Evolutionary conservation across 2,888 invertebrate species (phyloP), one percentile per base, ranked within the genome.

Genomic region (Yponomeuta evonymella): DNA sequence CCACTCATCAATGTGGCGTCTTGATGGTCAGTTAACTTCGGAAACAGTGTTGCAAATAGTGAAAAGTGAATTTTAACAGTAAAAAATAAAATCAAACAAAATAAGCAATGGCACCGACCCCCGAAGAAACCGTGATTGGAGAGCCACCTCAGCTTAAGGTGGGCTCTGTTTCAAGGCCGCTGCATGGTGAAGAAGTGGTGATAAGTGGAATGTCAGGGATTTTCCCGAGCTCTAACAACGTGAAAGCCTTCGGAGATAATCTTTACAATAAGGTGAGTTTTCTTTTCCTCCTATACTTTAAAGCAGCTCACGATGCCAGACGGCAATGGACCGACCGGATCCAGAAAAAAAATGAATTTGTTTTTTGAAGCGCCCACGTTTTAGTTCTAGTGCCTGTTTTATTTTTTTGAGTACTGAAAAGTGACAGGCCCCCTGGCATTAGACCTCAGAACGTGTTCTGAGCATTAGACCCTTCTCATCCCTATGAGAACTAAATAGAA

Each of bases 211-310:
- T 94, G 78, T 83, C 94, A 0, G 94, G 94, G 33, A 83, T 94
- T 73, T 94, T 95, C 77, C 96, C 96, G 1, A 94, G 94, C 76
- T 94, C 94, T 0, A 90, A 93, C 69, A 95, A 93, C 80, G 88
- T 95, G 64, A 82, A 88, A 63, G 94, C 95, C 80, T 95, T 95
- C 72, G 85, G 83, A 75, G 88, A 95, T 68, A 93, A 95, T 81
- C 89, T 96, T 8, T 93, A 93, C 63, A 93, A 94, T 75, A 90
- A 93, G 88, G 93, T 93, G 76, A 79, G 71, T 71, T 68, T 43
- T 10, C 3, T 65, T 12, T 30, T 64, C 10, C 6, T 64, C 5
- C 8, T 58, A 4, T 43, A 43, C 6, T 43, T 43, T 43, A 8
- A 43, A 43, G 43, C 43, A 43, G 43, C 43, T 4, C 23, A 36